A percentile compares a stretch with the other conserved stretches of the same genome.
Conservation (phyloP, 2,113 vertebrate species). For the Tonatia bakeri region DNA sequence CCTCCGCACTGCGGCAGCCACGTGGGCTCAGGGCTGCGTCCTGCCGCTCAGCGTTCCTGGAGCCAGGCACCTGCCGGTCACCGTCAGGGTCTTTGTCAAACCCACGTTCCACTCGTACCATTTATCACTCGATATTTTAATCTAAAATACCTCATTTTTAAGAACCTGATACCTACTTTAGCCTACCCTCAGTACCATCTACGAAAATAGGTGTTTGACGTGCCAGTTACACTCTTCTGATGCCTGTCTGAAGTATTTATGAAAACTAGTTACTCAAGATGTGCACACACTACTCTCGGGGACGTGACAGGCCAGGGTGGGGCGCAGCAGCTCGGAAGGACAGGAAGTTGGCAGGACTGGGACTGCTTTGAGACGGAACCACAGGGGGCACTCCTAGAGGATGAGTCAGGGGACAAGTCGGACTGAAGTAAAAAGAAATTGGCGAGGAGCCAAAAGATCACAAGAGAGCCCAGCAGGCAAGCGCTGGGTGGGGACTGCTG, state of each 20-base stretch:
- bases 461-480: background rate
- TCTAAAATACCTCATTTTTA: background rate
- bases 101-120: background rate
- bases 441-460: background rate
- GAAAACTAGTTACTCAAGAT: background rate
- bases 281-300: background rate
- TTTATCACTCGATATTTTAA: constrained; percentile 3
- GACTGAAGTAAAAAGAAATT: background rate
- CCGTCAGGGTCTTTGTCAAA: background rate
- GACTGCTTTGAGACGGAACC: background rate
- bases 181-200: background rate
- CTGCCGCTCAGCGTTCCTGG: background rate
- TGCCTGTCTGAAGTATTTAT: background rate
- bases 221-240: background rate
- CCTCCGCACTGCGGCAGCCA: too few species aligned
- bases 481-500: background rate
- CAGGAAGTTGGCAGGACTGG: background rate
- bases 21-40: too few species aligned
- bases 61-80: background rate
- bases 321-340: background rate
- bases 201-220: background rate
- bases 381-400: background rate
- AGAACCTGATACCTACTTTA: background rate
- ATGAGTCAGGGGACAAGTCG: background rate
- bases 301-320: too few species aligned